Evolutionary conservation across 1,140 invertebrate genomes (phyloP).

Genomic region (Tenebrio molitor): DNA sequence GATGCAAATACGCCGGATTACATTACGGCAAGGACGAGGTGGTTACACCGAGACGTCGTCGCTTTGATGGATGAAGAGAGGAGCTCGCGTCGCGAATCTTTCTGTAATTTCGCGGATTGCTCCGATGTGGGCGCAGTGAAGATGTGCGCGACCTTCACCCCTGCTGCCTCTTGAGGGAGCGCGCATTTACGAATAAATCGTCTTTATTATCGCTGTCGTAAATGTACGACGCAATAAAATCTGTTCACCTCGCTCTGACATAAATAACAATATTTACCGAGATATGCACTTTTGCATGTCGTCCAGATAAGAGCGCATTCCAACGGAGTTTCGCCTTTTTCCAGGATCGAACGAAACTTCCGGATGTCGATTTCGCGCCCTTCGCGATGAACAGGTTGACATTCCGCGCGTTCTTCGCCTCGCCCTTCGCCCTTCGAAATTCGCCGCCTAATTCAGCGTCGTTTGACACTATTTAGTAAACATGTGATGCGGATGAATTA

Average conservation of each 20-base stretch:
- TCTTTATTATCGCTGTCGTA: not conserved
- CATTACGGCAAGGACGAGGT: too few species aligned
- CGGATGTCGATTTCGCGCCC: too few species aligned
- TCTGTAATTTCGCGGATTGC: too few species aligned
- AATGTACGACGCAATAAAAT: slow-evolving; percentile 1
- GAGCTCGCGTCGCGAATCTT: too few species aligned
- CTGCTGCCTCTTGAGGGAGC: too few species aligned
- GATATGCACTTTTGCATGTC: slow-evolving; percentile 3
- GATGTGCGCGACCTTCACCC: too few species aligned
- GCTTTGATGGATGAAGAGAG: too few species aligned
- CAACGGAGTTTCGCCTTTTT: not conserved
- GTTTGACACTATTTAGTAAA: slow-evolving; percentile 3
- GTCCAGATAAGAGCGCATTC: slow-evolving; percentile 3
- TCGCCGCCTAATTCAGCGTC: not conserved
- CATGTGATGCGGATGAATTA: slow-evolving; percentile 8
- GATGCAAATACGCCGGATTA: too few species aligned
- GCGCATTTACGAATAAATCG: too few species aligned
- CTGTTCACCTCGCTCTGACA: not conserved
- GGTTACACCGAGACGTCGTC: too few species aligned
- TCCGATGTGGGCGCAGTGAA: too few species aligned
- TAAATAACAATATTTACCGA: slow-evolving; percentile 5
- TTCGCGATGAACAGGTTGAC: too few species aligned
- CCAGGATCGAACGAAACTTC: not conserved
- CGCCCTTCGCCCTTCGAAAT: not conserved
- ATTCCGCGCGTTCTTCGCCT: not conserved